Base-by-base conservation (phyloP, 92 coral and sea anemone species). In the Bergia sp. region DNA sequence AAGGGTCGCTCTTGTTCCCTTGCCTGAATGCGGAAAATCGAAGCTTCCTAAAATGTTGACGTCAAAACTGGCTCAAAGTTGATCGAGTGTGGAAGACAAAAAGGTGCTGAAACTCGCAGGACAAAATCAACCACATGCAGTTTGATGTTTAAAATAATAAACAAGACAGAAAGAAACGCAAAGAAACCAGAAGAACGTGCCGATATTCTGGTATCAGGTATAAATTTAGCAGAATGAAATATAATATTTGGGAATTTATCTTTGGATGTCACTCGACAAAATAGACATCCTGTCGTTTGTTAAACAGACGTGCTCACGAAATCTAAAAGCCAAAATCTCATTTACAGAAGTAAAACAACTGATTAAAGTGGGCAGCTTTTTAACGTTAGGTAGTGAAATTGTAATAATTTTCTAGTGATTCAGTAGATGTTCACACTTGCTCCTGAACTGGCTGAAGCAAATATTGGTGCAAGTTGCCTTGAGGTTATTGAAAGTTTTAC, bases 271-370 rank as follows among this genome's bases (percentile, higher is more conserved):
- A 82, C 29, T 64, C 7, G 87, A 45, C 72, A 18, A 81, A 75
- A 81, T 79, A 45, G 87, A 84, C 78, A 84, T 69, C 75, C 79
- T 84, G 87, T 72, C 87, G 79, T 71, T 71, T n/a, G 76, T 29
- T 29, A 29, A 64, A 38, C 86, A 76, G 74, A 80, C n/a, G 45
- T 40, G 13, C 42, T 61, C 76, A 82, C 86, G 75, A 72, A 69
- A 44, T 84, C 64, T 71, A 69, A 72, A 79, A 45, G 87, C 77
- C 61, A 84, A 84, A 84, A 71, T 57, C 38, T 43, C 61, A 76
- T 84, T 49, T 84, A 13, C 57, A 84, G 41, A 84, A 44, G 64
- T 13, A 66, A 42, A 40, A 71, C 66, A 84, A 84, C 37, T 84
- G 29, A 84, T 69, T 43, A 49, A 84, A 72, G 42, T 45, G 20